phyloP scores from a whole-genome alignment of 1,140 invertebrate genomes.

The Ectropis grisescens region DNA sequence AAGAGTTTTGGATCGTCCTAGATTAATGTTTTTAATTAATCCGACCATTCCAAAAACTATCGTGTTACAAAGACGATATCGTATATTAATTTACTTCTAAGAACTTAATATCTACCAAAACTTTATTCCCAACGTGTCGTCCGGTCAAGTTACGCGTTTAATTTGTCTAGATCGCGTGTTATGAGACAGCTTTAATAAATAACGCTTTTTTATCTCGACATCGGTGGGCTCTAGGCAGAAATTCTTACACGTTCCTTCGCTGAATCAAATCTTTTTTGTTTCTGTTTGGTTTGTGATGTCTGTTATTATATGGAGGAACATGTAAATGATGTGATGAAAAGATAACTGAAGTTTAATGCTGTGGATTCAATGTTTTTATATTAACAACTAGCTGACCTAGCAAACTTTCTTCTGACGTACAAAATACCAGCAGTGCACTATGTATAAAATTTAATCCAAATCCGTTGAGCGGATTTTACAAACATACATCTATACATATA shows the following conservation, averaged over 20 bases:
- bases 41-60: conserved; percentile 1
- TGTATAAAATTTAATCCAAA: too few species aligned
- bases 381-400: background rate
- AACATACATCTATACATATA: too few species aligned
- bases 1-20: too few species aligned
- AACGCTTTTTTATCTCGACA: conserved; percentile 57
- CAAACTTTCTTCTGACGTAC: background rate
- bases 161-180: conserved; percentile 62
- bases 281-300: conserved; percentile 22
- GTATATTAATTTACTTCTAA: conserved; percentile 14
- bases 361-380: background rate
- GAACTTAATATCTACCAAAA: conserved; percentile 17
- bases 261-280: conserved; percentile 39
- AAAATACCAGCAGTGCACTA: background rate
- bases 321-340: conserved; percentile 5
- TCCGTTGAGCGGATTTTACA: too few species aligned
- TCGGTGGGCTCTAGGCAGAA: conserved; percentile 31
- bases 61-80: conserved; percentile 8
- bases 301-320: conserved; percentile 10
- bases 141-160: conserved; percentile 48
- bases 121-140: conserved; percentile 9
- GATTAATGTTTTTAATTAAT: too few species aligned
- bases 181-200: conserved; percentile 48
- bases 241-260: conserved; percentile 54
- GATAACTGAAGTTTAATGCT: conserved; percentile 1